Evolutionary conservation across 2,888 invertebrate species (phyloP), one percentile per base, ranked within the genome.

Genomic region (Drosophila ustulata): DNA sequence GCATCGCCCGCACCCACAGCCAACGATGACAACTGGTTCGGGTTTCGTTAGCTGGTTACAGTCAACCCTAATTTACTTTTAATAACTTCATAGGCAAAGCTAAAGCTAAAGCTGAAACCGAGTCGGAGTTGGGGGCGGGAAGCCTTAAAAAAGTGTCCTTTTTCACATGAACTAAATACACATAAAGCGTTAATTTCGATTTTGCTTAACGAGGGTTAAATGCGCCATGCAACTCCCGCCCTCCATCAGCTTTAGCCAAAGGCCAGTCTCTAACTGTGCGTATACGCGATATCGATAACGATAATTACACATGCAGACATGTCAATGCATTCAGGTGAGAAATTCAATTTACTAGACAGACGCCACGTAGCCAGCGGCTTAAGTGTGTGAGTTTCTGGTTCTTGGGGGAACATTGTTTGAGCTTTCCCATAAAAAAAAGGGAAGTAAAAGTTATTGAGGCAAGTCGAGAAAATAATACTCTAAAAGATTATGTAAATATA

Each of bases 61-160:
- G 66, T 57, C 83, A 90, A 90, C 90, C 90, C 91, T 90, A 91
- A 90, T 90, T 89, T 90, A 86, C 82, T 90, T 91, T 91, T 90
- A 90, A 90, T 90, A 91, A 90, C 91, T 90, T 89, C 85, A 89
- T 89, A 82, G 78, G 72, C 80, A 37, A 71, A 39, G 67, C 66
- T 37, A 50, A 65, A 41, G 59, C 41, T 2, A 3, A 37, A n/a
- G 9, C 34, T 11, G 34, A 37, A n/a, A 1, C 34, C 1, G n/a
- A 45, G 37, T 32, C 5, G 7, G 4, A 25, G 6, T 34, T n/a
- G 25, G 26, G 30, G 23, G 51, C 9, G 2, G 66, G 74, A 80
- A 78, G 78, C 84, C 87, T 80, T 80, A 87, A 87, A 89, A 89
- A 89, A 89, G 90, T 89, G 87, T 89, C 78, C 80, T 76, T 78